phyloP scores from a whole-genome alignment of 2,888 invertebrate genomes.

The Xanthorhoe spadicearia region DNA sequence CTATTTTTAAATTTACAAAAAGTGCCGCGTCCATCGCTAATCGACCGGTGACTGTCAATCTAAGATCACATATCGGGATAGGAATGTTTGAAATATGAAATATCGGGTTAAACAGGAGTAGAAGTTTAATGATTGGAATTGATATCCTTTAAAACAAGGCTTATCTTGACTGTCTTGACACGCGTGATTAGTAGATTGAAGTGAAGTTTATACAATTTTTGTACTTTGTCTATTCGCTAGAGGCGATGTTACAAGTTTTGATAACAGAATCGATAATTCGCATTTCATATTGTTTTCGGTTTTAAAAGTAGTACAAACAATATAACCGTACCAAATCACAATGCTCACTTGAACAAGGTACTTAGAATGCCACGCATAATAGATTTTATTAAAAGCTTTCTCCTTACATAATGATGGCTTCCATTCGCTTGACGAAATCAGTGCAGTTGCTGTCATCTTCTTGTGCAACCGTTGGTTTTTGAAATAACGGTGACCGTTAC shows the following conservation, averaged over 20 bases:
- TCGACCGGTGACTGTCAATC: constrained; percentile 15
- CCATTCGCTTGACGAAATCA: constrained; percentile 76
- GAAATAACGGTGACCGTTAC: neutral
- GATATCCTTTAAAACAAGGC: too few species aligned
- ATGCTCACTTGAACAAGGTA: constrained; percentile 26
- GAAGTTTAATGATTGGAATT: too few species aligned
- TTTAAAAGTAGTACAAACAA: neutral
- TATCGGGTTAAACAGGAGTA: neutral
- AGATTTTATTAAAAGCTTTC: constrained; percentile 69
- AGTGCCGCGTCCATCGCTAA: constrained; percentile 18
- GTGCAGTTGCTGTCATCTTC: constrained; percentile 66
- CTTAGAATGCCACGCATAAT: constrained; percentile 48
- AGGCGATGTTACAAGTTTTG: too few species aligned
- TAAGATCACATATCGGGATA: constrained; percentile 2
- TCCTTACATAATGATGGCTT: constrained; percentile 73
- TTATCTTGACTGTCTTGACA: too few species aligned
- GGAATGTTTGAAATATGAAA: neutral
- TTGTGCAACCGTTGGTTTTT: constrained; percentile 54
- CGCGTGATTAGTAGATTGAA: too few species aligned
- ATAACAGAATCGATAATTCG: too few species aligned
- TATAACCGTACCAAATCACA: constrained; percentile 25
- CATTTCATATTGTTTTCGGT: neutral
- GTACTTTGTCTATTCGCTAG: too few species aligned
- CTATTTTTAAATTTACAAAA: constrained; percentile 42
- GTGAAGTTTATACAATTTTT: too few species aligned